Base-by-base conservation (phyloP, 2,797 vertebrate species). In the Sylvia borin region DNA sequence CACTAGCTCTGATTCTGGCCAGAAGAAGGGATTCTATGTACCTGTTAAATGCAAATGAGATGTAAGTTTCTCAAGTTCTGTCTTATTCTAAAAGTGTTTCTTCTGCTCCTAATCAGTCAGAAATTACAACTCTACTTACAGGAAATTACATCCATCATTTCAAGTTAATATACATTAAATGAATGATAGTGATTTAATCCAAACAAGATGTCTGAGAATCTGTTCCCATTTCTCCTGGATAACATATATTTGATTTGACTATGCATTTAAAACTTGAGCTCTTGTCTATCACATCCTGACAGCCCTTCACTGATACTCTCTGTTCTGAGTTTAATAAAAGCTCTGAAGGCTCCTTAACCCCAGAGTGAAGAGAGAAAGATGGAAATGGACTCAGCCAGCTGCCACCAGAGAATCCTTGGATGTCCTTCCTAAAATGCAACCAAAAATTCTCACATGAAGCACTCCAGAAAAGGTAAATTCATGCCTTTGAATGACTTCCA, bases 191-290 rank as follows among this genome's bases (percentile, higher is more conserved):
- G 19, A 58, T 86, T 88, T 48, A 91, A 70, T 76, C 54, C 62
- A 90, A 90, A 76, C 13, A 54, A 84, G 38, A 73, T 88, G 26
- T 78, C 54, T 45, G 26, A 81, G 54, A 36, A 75, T 65, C 58
- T 79, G 34, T 53, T 86, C 66, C 36, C 32, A 9, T 67, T 90
- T 84, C 62, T 78, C 58, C 36, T 79, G 32, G 60, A 90, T 72
- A 94, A 79, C 45, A 55, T 55, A 21, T 38, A 94, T 84, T 84
- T 90, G 73, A 88, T 93, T 86, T 92, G 80, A 90, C 76, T 95
- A 14, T 9, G 29, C 55, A 91, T 93, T 92, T 92, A 86, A 50
- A 84, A 71, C 53, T 38, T 82, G 73, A 86, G 90, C 61, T 79
- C 48, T 68, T 0, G 0, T 85, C 83, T 95, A 84, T 72, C 85